Evolutionary conservation across 2,888 invertebrate genomes (phyloP), one percentile per base, ranked within the genome.

Genomic region (Drosophila heteroneura): DNA sequence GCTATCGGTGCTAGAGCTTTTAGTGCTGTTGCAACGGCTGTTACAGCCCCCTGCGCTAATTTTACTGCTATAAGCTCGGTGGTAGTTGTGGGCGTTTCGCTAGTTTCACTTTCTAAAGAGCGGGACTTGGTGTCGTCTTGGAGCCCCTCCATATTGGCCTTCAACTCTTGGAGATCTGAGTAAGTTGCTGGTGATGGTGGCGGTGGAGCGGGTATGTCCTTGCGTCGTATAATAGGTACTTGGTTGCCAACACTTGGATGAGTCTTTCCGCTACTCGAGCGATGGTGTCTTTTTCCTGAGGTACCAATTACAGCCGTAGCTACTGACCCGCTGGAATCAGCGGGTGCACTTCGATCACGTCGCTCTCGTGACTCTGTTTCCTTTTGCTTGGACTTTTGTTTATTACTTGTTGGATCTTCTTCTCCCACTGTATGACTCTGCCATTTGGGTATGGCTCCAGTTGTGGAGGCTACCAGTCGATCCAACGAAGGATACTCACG

Each of bases 361-460:
- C 75, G 79, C 10, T 80, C 79, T 49, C 56, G 59, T 39, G 62
- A 54, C 54, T 62, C 82, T 22, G 22, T 35, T 5, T 70, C 90
- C 76, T 63, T 63, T 74, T 88, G 53, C 81, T 89, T 73, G 30
- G 77, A 19, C 62, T 76, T 53, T 76, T 76, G 66, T 70, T 91
- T 77, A 10, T 64, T 65, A 63, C 54, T 65, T 35, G 70, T 62
- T 1, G 66, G 35, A 9, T 33, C 39, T 30, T 72, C 68, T 66
- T 70, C 74, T 33, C 49, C 59, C 9, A 65, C 68, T 62, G 65
- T 67, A 19, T 73, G 66, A 30, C 47, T 61, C 0, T 73, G 77
- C 6, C 81, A 80, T 63, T 93, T 93, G 5, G 93, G 92, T 81
- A 93, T 92, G 26, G 93, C 92, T 4, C 93, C 93, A 0, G 93